Percentiles rank a stretch among this genome's conserved stretches.
Evolutionary conservation across 2,888 invertebrate genomes (phyloP).

Genomic region (Bimastos eiseni): DNA sequence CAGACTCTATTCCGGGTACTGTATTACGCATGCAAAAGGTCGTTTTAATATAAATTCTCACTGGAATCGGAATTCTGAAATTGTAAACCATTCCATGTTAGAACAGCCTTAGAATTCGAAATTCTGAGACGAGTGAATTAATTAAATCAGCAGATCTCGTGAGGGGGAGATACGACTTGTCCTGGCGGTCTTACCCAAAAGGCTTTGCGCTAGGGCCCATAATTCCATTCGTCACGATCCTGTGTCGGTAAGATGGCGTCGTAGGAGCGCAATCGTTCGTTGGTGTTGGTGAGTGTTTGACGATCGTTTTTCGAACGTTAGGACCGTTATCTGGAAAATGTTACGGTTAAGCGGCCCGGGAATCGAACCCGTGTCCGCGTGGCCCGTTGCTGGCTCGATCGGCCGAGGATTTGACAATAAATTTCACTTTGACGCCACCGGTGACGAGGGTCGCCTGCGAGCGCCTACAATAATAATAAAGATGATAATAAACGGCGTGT

Average conservation of each 20-base stretch:
- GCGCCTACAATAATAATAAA: not conserved
- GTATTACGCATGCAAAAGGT: not conserved
- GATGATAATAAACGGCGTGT: not conserved
- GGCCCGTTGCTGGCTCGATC: not conserved
- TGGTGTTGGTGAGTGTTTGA: not conserved
- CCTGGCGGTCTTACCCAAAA: conserved; percentile 22
- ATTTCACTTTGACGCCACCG: conserved; percentile 17
- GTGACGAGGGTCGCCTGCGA: conserved; percentile 13
- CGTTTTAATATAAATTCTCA: not conserved
- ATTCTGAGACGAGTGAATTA: not conserved
- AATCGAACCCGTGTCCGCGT: not conserved
- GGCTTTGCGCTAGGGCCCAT: not conserved
- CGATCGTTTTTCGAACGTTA: conserved; percentile 18
- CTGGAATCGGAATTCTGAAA: not conserved
- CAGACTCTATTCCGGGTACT: not conserved
- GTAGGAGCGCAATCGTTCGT: not conserved
- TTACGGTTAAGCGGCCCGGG: conserved; percentile 18
- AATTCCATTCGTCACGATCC: not conserved
- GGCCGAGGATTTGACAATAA: not conserved
- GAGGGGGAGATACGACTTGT: not conserved
- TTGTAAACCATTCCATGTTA: not conserved
- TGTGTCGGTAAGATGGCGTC: conserved; percentile 14
- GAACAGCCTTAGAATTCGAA: not conserved
- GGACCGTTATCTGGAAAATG: conserved; percentile 18
- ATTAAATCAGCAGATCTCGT: not conserved